Evolutionary conservation across 2,113 vertebrate genomes (phyloP).

Genomic region (Sceloporus undulatus): DNA sequence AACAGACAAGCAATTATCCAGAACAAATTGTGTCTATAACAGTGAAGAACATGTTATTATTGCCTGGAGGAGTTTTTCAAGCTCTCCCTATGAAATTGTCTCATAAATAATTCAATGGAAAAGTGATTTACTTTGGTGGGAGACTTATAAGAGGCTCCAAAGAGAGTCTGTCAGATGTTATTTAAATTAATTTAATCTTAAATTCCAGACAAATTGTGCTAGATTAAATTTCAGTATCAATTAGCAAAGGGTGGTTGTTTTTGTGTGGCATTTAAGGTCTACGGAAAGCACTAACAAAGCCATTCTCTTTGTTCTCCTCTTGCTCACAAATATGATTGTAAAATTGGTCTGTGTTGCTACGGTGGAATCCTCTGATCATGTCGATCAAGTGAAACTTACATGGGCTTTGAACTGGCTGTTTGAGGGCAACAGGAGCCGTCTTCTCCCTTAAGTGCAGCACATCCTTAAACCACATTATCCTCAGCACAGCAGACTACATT

Average conservation of each 20-base stretch:
- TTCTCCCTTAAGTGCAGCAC: background rate
- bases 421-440: background rate
- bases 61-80: conserved; percentile 74
- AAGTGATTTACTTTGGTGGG: conserved; percentile 72
- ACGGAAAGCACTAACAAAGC: conserved; percentile 8
- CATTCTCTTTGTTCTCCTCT: background rate
- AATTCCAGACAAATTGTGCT: conserved; percentile 68
- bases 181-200: conserved; percentile 68
- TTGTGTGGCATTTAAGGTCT: background rate
- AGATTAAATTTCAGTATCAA: conserved; percentile 69
- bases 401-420: conserved; percentile 39
- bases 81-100: conserved; percentile 76
- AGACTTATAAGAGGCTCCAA: conserved; percentile 58
- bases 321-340: conserved; percentile 26
- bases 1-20: conserved; percentile 66
- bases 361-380: conserved; percentile 35
- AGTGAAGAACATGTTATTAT: conserved; percentile 75
- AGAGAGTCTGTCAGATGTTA: conserved; percentile 65
- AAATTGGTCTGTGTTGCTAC: background rate
- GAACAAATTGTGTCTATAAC: conserved; percentile 76
- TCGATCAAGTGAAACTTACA: conserved; percentile 29
- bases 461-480: background rate
- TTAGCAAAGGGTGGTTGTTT: conserved; percentile 58
- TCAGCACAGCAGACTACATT: background rate
- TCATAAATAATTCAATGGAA: conserved; percentile 76